Evolutionary conservation across 2,797 vertebrate genomes (phyloP).

Genomic region (Eospalax fontanierii): DNA sequence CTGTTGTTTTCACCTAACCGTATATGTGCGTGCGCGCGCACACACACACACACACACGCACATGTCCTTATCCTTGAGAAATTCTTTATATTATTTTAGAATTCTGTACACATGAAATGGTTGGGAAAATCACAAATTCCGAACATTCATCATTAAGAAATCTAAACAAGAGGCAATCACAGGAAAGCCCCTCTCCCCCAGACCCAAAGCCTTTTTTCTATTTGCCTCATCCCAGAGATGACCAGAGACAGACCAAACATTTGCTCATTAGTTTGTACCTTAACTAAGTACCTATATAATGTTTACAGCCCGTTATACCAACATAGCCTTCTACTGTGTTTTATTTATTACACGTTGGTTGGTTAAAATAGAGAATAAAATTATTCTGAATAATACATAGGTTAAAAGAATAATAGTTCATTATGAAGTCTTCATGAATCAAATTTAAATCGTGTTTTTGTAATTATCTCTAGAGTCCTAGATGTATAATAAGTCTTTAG

Average conservation of each 20-base stretch:
- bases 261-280: neutral
- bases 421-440: neutral
- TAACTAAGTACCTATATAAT: neutral
- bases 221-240: neutral
- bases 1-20: neutral
- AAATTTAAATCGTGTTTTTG: constrained; percentile 45
- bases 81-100: neutral
- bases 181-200: too few species aligned
- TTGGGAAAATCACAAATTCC: constrained; percentile 18
- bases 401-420: neutral
- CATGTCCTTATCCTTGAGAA: neutral
- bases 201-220: too few species aligned
- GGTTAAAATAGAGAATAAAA: neutral
- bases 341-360: neutral
- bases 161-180: neutral
- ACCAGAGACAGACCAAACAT: neutral
- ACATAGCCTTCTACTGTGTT: neutral
- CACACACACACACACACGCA: neutral
- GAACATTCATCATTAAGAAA: constrained; percentile 7
- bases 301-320: neutral
- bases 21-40: neutral
- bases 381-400: neutral
- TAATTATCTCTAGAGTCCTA: constrained; percentile 16
- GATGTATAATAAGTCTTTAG: constrained; percentile 8
- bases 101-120: neutral